Evolutionary conservation across 2,113 vertebrate species (phyloP).

Genomic region (Bufo gargarizans): DNA sequence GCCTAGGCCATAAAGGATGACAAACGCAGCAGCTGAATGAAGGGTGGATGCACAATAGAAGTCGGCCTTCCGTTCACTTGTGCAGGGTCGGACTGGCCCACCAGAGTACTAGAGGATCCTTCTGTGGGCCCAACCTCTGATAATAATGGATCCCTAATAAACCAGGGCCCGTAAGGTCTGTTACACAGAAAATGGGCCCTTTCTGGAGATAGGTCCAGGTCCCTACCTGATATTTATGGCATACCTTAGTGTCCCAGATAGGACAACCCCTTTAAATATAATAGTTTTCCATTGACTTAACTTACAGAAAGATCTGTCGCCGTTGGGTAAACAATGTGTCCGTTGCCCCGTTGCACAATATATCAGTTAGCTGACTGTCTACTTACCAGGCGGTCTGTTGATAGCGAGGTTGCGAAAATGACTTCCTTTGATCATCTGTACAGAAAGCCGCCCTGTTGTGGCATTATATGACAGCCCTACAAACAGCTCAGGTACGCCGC

Average conservation of each 20-base stretch:
- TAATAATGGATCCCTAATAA: no score
- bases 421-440: constrained; percentile 97
- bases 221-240: not conserved
- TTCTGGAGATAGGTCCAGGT: not conserved
- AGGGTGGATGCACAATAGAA: no score
- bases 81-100: no score
- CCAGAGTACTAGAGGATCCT: no score
- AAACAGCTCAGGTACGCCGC: constrained; percentile 91
- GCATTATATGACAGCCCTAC: constrained; percentile 92
- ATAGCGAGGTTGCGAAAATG: constrained; percentile 93
- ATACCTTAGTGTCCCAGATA: not conserved
- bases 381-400: constrained; percentile 90
- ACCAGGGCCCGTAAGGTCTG: no score
- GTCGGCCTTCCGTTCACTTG: no score
- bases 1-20: no score
- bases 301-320: not conserved
- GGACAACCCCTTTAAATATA: not conserved
- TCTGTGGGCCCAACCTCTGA: no score
- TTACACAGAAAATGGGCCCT: no score
- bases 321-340: not conserved
- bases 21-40: no score
- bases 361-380: constrained; percentile 3
- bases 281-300: not conserved
- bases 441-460: constrained; percentile 92
- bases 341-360: constrained; percentile 8